Evolutionary conservation across 2,113 vertebrate species (phyloP), one percentile per base, ranked within the genome.

Genomic region (Elanus axillaris): DNA sequence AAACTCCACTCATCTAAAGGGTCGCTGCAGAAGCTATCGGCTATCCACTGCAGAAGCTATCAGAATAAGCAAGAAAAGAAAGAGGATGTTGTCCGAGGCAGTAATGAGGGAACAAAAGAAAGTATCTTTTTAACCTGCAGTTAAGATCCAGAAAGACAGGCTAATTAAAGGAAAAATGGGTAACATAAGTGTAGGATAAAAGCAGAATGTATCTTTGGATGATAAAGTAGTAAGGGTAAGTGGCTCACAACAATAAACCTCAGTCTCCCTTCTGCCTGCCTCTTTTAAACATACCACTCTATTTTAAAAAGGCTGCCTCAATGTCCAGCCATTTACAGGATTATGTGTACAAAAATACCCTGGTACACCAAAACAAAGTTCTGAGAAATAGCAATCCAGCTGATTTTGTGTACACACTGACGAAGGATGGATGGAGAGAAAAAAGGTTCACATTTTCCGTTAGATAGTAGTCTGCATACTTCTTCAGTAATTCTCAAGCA

Each of bases 341-440:
- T 14, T 5, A 8, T 0, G 8, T 2, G 48, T 7, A 21, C 31
- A 50, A 29, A 31, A 87, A 43, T 4, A 19, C 0, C 3, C 15
- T 23, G 48, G 1, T 5, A 6, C 15, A 5, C 6, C 43, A 47
- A 13, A 56, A 63, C 3, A 2, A 6, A 6, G 52, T 0, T 15
- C 32, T 67, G 74, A 45, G 52, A 19, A 55, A 25, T 0, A 2
- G 52, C 62, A 11, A 18, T 2, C 9, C 13, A 16, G 60, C 0
- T 4, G 13, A 1, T 7, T 27, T 1, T 21, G 23, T 5, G 53
- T 3, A 3, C 7, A 31, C 48, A n/a, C 56, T 71, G n/a, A 52
- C 1, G 19, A 40, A 18, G 60, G 4, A 20, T 1, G 4, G 32
- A 13, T 4, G 23, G 32, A 36, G 29, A 25, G 22, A 21, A n/a